Evolutionary conservation across 1,140 invertebrate genomes (phyloP), one percentile per base, ranked within the genome.

Genomic region (Nephila pilipes): DNA sequence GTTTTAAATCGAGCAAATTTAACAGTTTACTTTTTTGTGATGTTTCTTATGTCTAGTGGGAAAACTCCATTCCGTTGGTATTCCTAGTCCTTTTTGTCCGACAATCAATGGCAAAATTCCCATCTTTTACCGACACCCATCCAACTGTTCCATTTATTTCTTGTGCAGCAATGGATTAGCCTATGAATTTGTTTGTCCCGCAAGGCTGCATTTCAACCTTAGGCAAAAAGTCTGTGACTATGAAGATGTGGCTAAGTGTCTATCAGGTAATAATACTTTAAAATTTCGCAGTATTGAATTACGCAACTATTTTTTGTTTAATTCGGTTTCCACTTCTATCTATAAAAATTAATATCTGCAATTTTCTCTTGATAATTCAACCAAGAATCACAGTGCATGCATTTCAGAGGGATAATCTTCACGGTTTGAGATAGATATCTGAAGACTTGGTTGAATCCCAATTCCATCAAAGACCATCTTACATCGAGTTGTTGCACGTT

Each of bases 81-180:
- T 38, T 22, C 91, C 63, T 1, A 93, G 63, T 80, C 63, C 83
- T 55, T 87, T 58, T 29, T 93, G 91, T 46, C 91, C 91, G 36
- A 16, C 54, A 20, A 32, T 93, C 8, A 38, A 80, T 25, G 91
- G 85, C 12, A 79, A 58, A n/a, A 60, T 36, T 25, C 83, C 46
- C 22, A 79, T 87, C 3, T 93, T 93, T 46, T 93, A 58, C 57
- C 83, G 55, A 1, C 91, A 93, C 36, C 83, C 83, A 20, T 22
- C 46, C 46, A 93, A 93, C 83, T 93, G 91, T 32, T 87, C 83
- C 25, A 22, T 87, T 32, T 93, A 93, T 22, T 93, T 60, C 54
- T 29, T 93, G 65, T 93, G 91, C 55, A 29, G n/a, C 36, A 36
- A 93, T 54, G 91, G 91, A 57, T 38, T 75, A 22, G 63, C 91